Evolutionary conservation across 2,888 invertebrate genomes (phyloP), one percentile per base, ranked within the genome.

Genomic region (Molorchus minor): DNA sequence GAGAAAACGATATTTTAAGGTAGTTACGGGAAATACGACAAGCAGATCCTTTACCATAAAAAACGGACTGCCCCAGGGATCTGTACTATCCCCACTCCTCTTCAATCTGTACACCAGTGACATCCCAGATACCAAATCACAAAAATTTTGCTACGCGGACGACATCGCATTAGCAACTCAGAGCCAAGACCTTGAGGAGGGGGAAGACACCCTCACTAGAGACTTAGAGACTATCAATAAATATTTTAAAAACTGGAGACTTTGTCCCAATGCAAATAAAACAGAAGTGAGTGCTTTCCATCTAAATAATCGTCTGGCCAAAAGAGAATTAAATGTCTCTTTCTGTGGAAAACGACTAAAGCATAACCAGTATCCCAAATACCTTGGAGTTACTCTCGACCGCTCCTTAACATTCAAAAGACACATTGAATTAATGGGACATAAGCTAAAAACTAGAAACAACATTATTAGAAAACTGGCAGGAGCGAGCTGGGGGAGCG

Each of bases 11-110:
- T 8, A 13, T 17, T 65, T 65, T 43, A 52, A 51, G 30, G 63
- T 55, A n/a, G 30, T 40, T 12, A 56, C 57, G 35, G 52, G 47
- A 13, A 12, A n/a, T 41, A 33, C 43, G 5, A 46, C 30, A 21
- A 59, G 57, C 43, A 30, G 25, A 8, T 8, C 1, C 13, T 55
- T 56, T 45, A 54, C 15, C 15, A 53, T 57, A 17, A 59, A 64
- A n/a, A 64, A 65, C 29, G 62, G 65, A n/a, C 46, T 61, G 13
- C 58, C 61, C 19, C 65, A 65, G 36, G 63, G 65, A 3, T 56
- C 56, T n/a, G 58, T 61, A n/a, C 46, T 65, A 19, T 52, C 62
- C 7, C 63, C 58, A 12, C 15, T 58, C 8, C 58, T 62, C 15
- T 59, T 60, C 30, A 60, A 38, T 30, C 13, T 59, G 40, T 58